Evolutionary conservation across 2,113 vertebrate genomes (phyloP).

Genomic region (Brienomyrus brachyistius): DNA sequence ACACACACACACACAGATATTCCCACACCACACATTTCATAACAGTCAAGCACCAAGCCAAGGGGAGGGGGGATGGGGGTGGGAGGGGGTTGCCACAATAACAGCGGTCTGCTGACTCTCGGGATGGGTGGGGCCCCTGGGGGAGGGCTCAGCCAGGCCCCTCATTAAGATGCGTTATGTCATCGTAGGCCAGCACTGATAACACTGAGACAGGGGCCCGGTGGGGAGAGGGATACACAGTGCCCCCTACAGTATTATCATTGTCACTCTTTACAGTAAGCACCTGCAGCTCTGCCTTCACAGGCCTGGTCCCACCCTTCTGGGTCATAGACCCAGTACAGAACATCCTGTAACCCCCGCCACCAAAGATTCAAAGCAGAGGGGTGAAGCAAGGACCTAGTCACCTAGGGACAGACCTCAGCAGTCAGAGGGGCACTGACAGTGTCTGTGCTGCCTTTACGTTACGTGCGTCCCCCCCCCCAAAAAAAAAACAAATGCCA

Average conservation of each 20-base stretch:
- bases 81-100: neutral
- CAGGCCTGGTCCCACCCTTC: neutral
- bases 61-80: too few species aligned
- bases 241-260: neutral
- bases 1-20: neutral
- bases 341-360: neutral
- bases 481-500: slow-evolving; percentile 54
- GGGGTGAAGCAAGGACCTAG: neutral
- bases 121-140: too few species aligned
- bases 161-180: neutral
- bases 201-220: neutral
- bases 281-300: neutral
- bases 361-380: neutral
- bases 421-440: slow-evolving; percentile 63
- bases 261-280: neutral
- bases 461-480: slow-evolving; percentile 22
- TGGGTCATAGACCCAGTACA: neutral
- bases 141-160: neutral
- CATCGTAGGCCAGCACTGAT: neutral
- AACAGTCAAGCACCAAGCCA: neutral
- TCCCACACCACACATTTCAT: neutral
- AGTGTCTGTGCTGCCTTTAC: slow-evolving; percentile 75
- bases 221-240: neutral
- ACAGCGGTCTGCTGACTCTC: neutral
- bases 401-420: neutral